These are phyloP conservation scores for Diabrotica undecimpunctata DNA, from an alignment of 1,140 invertebrate genomes.

Conservation along the genomic window DNA sequence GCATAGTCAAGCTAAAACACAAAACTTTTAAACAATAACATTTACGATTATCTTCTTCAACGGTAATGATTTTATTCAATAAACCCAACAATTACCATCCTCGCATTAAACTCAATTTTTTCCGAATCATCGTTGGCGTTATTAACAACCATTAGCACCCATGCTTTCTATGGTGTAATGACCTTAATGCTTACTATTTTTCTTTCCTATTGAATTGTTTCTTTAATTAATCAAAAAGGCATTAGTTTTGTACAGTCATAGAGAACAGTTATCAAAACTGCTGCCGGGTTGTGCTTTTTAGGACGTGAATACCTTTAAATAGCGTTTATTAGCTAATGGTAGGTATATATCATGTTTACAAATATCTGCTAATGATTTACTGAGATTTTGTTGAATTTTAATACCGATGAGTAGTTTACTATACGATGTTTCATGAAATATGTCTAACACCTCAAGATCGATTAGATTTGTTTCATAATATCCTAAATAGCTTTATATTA, in stretches of 20 bases:
- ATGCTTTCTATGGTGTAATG: slow-evolving; percentile 1
- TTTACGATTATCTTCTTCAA: background rate
- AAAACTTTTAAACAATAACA: background rate
- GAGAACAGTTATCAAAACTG: background rate
- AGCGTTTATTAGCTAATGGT: background rate
- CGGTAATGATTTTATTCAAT: background rate
- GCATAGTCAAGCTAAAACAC: no score
- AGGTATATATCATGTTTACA: slow-evolving; percentile 1
- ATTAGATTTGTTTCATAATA: no score
- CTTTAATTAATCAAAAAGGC: slow-evolving; percentile 2
- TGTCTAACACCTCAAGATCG: no score
- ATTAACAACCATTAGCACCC: background rate
- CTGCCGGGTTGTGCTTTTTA: background rate
- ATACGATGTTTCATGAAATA: no score
- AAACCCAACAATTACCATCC: background rate
- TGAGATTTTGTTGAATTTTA: background rate
- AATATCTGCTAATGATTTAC: background rate
- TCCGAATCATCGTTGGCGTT: background rate
- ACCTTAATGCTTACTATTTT: background rate
- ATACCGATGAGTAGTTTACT: no score
- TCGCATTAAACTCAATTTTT: background rate
- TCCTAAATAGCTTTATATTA: no score
- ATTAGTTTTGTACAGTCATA: background rate
- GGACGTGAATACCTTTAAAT: background rate
- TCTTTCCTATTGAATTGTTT: background rate